Evolutionary conservation across 2,797 vertebrate genomes (phyloP).

Genomic region (Labroides dimidiatus): DNA sequence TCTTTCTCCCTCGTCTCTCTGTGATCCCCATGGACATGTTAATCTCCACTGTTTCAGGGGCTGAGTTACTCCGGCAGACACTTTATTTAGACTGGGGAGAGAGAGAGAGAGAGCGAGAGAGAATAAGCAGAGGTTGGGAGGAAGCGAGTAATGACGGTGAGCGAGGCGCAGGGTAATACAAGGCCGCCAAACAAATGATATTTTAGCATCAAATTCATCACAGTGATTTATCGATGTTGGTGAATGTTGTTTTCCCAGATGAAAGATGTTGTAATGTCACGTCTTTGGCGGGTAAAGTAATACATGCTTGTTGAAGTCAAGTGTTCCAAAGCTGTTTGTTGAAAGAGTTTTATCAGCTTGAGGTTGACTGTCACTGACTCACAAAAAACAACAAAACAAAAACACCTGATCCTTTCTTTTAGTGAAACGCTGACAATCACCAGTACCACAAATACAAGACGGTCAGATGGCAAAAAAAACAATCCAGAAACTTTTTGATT

Average conservation of each 20-base stretch:
- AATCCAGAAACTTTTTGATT: too few species aligned
- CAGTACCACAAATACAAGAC: not conserved
- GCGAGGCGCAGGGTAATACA: slow-evolving; percentile 4
- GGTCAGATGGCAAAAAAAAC: too few species aligned
- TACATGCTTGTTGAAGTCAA: slow-evolving; percentile 9
- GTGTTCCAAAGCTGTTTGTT: not conserved
- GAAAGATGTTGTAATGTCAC: slow-evolving; percentile 5
- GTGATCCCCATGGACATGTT: slow-evolving; percentile 58
- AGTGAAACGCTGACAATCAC: slow-evolving; percentile 32
- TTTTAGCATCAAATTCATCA: slow-evolving; percentile 24
- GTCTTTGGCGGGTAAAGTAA: slow-evolving; percentile 7
- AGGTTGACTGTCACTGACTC: slow-evolving; percentile 39
- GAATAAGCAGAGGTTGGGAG: slow-evolving; percentile 17
- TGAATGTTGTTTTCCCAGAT: slow-evolving; percentile 3
- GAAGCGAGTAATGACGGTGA: not conserved
- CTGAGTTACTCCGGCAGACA: slow-evolving; percentile 56
- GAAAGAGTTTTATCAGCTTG: slow-evolving; percentile 18
- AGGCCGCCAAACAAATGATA: not conserved
- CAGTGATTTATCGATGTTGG: slow-evolving; percentile 4
- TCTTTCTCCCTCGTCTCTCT: slow-evolving; percentile 45
- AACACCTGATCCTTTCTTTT: slow-evolving; percentile 28
- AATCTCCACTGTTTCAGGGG: slow-evolving; percentile 68
- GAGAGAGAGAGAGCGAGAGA: slow-evolving; percentile 18
- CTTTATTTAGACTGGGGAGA: slow-evolving; percentile 67
- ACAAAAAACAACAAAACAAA: too few species aligned